These are phyloP conservation scores for Poecilia picta DNA, from an alignment of 2,797 vertebrate genomes.

Conservation along the genomic window DNA sequence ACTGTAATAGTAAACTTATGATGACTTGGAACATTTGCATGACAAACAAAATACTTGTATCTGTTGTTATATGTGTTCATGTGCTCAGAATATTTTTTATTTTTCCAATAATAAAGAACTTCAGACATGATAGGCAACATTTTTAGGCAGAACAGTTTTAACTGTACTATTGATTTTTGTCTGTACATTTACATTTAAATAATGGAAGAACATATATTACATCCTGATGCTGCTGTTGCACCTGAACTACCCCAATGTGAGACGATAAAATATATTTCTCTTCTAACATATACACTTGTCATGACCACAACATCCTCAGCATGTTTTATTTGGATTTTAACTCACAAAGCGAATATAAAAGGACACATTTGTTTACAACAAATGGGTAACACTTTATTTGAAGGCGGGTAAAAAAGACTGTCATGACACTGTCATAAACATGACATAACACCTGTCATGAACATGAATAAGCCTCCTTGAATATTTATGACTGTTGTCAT, in stretches of 20 bases:
- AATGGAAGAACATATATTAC: constrained; percentile 17
- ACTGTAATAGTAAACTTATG: constrained; percentile 66
- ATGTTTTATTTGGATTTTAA: neutral
- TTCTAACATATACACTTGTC: too few relatives aligned
- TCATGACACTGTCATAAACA: too few relatives aligned
- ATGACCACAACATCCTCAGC: neutral
- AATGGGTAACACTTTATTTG: too few relatives aligned
- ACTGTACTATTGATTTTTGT: constrained; percentile 60
- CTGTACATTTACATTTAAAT: constrained; percentile 44
- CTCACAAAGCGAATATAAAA: neutral
- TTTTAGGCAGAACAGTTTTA: constrained; percentile 42
- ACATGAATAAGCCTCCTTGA: too few relatives aligned
- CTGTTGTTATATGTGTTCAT: neutral
- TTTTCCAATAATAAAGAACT: constrained; percentile 5
- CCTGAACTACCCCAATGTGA: too few relatives aligned
- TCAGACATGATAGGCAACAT: constrained; percentile 14
- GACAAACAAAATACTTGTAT: constrained; percentile 21
- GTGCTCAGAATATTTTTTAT: neutral
- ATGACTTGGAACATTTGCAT: constrained; percentile 55
- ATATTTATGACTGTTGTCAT: too few relatives aligned
- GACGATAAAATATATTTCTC: too few relatives aligned
- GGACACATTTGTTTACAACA: neutral
- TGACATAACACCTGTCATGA: too few relatives aligned
- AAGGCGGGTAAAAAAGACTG: too few relatives aligned
- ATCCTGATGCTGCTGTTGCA: neutral